These are phyloP conservation scores for Leptobrachium leishanense DNA, from an alignment of 2,113 vertebrate genomes.

Conservation along the genomic window DNA sequence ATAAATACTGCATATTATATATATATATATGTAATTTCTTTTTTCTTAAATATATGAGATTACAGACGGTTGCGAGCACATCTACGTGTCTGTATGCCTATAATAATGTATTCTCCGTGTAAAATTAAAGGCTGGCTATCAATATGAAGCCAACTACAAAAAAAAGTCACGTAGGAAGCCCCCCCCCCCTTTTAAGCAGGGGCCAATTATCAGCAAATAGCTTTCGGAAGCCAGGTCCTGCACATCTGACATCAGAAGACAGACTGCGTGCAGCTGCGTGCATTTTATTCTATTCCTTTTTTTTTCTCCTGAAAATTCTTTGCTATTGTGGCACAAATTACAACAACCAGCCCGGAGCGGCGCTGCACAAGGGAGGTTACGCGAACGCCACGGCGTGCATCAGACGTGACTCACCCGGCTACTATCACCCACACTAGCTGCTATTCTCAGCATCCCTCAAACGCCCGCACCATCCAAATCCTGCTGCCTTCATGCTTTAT, in stretches of 20 bases:
- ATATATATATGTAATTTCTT: too few species aligned
- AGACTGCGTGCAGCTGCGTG: not conserved
- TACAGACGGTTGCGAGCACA: too few species aligned
- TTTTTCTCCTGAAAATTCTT: not conserved
- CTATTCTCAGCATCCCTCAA: slow-evolving; percentile 38
- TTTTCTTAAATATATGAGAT: too few species aligned
- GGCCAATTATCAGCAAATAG: not conserved
- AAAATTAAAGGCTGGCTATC: too few species aligned
- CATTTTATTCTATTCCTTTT: not conserved
- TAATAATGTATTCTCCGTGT: too few species aligned
- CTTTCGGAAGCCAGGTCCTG: not conserved
- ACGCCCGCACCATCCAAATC: slow-evolving; percentile 37
- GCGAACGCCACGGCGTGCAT: slow-evolving; percentile 20
- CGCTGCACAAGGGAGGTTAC: slow-evolving; percentile 18
- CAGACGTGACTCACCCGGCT: slow-evolving; percentile 36
- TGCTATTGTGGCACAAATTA: not conserved
- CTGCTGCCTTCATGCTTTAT: too few species aligned
- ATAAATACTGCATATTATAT: too few species aligned
- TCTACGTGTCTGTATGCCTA: too few species aligned
- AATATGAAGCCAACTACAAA: too few species aligned
- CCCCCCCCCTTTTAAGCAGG: too few species aligned
- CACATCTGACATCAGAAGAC: not conserved
- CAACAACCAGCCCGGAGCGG: not conserved
- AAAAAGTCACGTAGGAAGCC: too few species aligned
- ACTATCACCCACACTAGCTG: slow-evolving; percentile 40